Base-by-base conservation (phyloP, 2,888 invertebrate species). In the Lasioglossum marginatum region DNA sequence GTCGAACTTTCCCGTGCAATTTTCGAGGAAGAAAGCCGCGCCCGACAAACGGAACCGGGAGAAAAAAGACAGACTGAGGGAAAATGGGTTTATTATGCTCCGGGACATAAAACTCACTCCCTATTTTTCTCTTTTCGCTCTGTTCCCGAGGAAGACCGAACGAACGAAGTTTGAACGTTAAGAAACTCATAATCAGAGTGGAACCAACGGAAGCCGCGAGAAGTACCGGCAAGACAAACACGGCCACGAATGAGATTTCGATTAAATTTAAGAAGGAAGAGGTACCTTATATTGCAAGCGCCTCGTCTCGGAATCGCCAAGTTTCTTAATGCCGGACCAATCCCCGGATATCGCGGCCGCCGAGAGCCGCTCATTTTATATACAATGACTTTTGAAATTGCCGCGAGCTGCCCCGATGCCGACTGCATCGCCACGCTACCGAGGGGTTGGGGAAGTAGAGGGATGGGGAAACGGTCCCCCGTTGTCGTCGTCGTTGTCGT, bases 131-230 rank as follows among this genome's bases (percentile, higher is more conserved):
- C 31, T 43, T 3, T 16, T 8, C 57, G 12, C 68, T 63, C 57
- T 63, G 34, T 14, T 19, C 10, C 52, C 73, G 82, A 52, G 77
- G 77, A 81, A 52, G 73, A 45, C 27, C 76, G 70, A 57, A 76
- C 74, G 84, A 75, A 78, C 83, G 76, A 91, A 90, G 86, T 91
- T 91, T 89, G 89, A 91, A 91, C 90, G 91, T 90, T 90, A 91
- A 89, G 91, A 89, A 91, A 91, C 91, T 91, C 91, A 90, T 91
- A 91, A 91, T 91, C 90, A 87, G 86, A 87, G 83, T 83, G 73
- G 88, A 79, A 83, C 82, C 81, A 82, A 76, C 89, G 88, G 85
- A 87, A 83, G 77, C 87, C 85, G 81, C 81, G 78, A 83, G 86
- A 89, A 68, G 82, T 75, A 85, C 81, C 85, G 84, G 78, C 85